Percentiles rank a stretch among this genome's conserved stretches.
Evolutionary conservation across 2,888 invertebrate genomes (phyloP).

Genomic region (Sipunculus nudus): DNA sequence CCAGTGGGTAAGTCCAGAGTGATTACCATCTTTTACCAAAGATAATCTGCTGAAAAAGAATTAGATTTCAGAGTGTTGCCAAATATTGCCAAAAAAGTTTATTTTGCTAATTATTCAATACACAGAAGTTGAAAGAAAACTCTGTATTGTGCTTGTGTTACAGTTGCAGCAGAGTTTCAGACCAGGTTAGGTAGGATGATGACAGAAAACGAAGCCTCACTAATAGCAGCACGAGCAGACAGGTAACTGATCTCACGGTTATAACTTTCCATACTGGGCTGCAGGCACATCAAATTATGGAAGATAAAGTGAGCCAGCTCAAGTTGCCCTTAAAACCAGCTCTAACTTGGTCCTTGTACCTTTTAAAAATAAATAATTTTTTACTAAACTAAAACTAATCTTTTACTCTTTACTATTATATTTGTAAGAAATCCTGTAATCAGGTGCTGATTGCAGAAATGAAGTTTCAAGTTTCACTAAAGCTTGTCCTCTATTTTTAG

Average conservation of each 20-base stretch:
- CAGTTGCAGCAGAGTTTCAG: slow-evolving; percentile 75
- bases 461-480: too few species aligned
- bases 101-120: neutral
- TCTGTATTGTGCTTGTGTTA: neutral
- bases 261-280: too few species aligned
- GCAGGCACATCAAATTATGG: too few species aligned
- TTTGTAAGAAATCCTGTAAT: too few species aligned
- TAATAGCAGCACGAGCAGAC: slow-evolving; percentile 87
- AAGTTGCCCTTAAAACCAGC: too few species aligned
- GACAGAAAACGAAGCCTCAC: slow-evolving; percentile 85
- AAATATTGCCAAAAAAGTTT: neutral
- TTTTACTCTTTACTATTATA: too few species aligned
- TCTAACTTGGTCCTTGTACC: too few species aligned
- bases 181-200: slow-evolving; percentile 80
- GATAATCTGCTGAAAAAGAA: neutral
- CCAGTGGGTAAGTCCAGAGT: slow-evolving; percentile 70
- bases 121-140: neutral
- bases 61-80: neutral
- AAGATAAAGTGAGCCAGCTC: too few species aligned
- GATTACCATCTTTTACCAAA: neutral
- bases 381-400: too few species aligned
- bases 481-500: too few species aligned
- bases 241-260: slow-evolving; percentile 72
- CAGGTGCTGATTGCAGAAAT: too few species aligned
- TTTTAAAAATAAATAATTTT: too few species aligned